Conservation (phyloP, 2,113 vertebrate species). For the Oophaga pumilio region DNA sequence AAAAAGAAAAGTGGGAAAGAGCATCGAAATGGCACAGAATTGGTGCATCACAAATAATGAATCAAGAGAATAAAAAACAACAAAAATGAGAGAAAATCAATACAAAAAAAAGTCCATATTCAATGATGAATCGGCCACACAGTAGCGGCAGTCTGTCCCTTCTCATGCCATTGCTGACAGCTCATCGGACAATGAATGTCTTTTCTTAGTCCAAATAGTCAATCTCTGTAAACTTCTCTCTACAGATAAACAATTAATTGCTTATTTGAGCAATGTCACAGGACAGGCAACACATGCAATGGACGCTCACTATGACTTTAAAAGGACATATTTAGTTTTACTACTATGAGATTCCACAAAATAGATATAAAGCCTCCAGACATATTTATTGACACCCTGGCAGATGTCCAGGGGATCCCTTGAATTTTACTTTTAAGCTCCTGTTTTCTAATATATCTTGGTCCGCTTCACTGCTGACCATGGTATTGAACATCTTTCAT, state of each 20-base stretch:
- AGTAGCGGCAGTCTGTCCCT: neutral
- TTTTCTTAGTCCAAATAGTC: neutral
- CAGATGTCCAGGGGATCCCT: neutral
- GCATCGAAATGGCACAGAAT: too few species aligned
- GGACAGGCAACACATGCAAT: slow-evolving; percentile 18
- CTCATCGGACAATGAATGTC: neutral
- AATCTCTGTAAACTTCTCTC: slow-evolving; percentile 25
- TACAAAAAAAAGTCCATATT: neutral
- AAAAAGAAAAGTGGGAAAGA: too few species aligned
- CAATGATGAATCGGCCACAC: neutral
- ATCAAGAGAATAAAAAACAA: too few species aligned
- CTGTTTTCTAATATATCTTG: slow-evolving; percentile 22
- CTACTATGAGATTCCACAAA: slow-evolving; percentile 37
- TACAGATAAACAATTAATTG: slow-evolving; percentile 46
- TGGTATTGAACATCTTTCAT: slow-evolving; percentile 1
- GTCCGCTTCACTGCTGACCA: neutral
- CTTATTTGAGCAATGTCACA: slow-evolving; percentile 39
- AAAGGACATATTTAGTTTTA: slow-evolving; percentile 49
- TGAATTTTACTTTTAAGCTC: slow-evolving; percentile 33
- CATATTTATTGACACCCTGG: slow-evolving; percentile 31
- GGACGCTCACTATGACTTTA: slow-evolving; percentile 38
- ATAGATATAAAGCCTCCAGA: slow-evolving; percentile 23
- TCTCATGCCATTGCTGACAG: slow-evolving; percentile 9
- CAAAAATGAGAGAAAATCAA: too few species aligned
- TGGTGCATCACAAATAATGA: too few species aligned